Evolutionary conservation across 2,113 vertebrate genomes (phyloP).

Genomic region (Rhagologus leucostigma): DNA sequence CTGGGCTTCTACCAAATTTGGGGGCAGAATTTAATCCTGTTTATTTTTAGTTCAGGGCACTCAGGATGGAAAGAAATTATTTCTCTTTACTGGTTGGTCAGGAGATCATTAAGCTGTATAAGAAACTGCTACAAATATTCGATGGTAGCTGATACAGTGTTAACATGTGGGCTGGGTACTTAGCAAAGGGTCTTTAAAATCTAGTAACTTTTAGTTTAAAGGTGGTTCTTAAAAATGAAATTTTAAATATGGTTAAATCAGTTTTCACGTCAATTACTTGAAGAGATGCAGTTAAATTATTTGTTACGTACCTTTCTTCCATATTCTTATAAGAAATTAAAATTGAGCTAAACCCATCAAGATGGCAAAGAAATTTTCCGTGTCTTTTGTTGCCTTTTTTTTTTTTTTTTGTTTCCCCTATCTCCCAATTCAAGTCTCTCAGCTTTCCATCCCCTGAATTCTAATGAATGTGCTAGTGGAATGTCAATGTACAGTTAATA

Average conservation of each 20-base stretch:
- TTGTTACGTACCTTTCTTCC: conserved; percentile 4
- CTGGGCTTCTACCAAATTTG: not conserved
- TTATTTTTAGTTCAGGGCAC: not conserved
- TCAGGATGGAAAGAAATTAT: not conserved
- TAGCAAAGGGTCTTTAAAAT: not conserved
- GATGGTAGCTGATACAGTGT: not conserved
- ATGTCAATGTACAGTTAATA: not conserved
- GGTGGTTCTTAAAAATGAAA: not conserved
- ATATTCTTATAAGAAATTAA: not conserved
- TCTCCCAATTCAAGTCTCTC: not conserved
- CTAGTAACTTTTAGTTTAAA: not conserved
- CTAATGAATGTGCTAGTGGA: not conserved
- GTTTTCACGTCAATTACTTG: not conserved
- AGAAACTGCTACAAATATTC: not conserved
- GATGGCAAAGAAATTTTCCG: conserved; percentile 6
- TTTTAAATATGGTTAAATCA: not conserved
- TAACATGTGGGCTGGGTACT: not conserved
- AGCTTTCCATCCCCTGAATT: not conserved
- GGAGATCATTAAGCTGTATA: not conserved
- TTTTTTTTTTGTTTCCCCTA: not conserved
- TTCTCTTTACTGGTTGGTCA: not conserved
- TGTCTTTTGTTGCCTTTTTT: not conserved
- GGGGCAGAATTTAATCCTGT: not conserved
- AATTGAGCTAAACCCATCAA: conserved; percentile 15
- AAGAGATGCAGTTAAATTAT: conserved; percentile 9